Base-by-base conservation (phyloP, 2,888 invertebrate species). In the Tachina lurida region DNA sequence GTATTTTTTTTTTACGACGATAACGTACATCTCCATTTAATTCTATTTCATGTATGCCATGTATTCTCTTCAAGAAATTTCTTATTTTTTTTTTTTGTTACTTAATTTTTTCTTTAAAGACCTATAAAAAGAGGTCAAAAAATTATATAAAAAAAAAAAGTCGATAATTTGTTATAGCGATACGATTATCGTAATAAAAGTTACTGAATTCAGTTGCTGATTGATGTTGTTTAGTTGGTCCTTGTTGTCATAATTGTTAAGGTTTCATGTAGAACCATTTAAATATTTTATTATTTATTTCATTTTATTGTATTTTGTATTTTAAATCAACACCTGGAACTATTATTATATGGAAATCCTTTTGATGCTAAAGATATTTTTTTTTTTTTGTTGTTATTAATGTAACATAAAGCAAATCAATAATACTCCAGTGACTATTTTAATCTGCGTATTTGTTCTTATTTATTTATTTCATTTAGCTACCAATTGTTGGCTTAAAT, bases 401-500 rank as follows among this genome's bases (percentile, higher is more conserved):
- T 62, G 19, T 19, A 19, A 41, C n/a, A 13, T 62, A 19, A 17
- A 15, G 22, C 39, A 31, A 31, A 31, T 7, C 31, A 31, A 31
- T 31, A 31, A 31, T 5, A 41, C n/a, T 41, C 39, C 39, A 19
- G 58, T 71, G 70, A 78, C 13, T 47, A 17, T 63, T 80, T 56
- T 80, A 73, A 79, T 81, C 56, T 41, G 41, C 63, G 47, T 56
- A 62, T 78, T 67, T 70, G 75, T 47, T 74, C 54, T 71, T 52
- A 19, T 87, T 76, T 88, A 79, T 88, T 88, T 81, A 31, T 31
- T 88, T 81, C 89, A 88, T 88, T 89, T 89, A 92, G 92, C 92
- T 92, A 88, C 91, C 92, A 89, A 87, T 93, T 88, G 88, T 91
- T 89, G 92, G 91, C 89, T 88, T 88, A 89, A 89, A 89, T 89